Evolutionary conservation across 2,797 vertebrate genomes (phyloP).

Genomic region (Girardinus metallicus): DNA sequence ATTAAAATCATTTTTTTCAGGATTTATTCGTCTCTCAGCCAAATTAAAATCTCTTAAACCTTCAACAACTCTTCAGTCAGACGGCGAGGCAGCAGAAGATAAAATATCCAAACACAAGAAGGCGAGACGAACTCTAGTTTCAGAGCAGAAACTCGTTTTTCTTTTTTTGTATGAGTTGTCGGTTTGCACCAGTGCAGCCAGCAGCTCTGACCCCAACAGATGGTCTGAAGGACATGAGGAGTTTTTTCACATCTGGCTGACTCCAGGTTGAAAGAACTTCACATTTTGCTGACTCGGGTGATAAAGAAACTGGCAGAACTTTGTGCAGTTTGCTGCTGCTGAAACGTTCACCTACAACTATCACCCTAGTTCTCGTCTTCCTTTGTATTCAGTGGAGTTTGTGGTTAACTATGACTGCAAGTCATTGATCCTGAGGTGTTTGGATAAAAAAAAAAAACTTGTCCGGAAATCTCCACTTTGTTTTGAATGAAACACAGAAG

Average conservation of each 20-base stretch:
- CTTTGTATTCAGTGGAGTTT: not conserved
- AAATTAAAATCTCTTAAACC: not conserved
- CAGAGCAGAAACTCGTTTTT: not conserved
- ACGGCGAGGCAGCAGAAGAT: not conserved
- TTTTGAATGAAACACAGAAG: too few relatives aligned
- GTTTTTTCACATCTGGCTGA: slow-evolving; percentile 8
- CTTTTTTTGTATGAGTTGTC: not conserved
- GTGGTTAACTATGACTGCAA: too few relatives aligned
- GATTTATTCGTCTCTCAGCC: not conserved
- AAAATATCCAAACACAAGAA: not conserved
- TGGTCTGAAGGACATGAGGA: slow-evolving; percentile 37
- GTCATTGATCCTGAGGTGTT: too few relatives aligned
- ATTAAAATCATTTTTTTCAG: not conserved
- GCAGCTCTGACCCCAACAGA: slow-evolving; percentile 27
- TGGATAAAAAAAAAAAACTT: too few relatives aligned
- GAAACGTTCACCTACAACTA: not conserved
- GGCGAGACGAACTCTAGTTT: not conserved
- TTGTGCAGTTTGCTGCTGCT: not conserved
- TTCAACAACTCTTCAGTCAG: not conserved
- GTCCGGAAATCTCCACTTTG: too few relatives aligned
- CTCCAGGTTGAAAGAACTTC: slow-evolving; percentile 12
- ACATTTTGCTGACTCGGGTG: slow-evolving; percentile 24
- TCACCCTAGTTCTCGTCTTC: not conserved
- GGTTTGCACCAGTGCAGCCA: slow-evolving; percentile 12
- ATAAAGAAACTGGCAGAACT: slow-evolving; percentile 10